A percentile compares a stretch with the other conserved stretches of the same genome.
These are phyloP conservation scores for Cephalopachus bancanus DNA, from an alignment of 2,797 vertebrate species.

Conservation along the genomic window DNA sequence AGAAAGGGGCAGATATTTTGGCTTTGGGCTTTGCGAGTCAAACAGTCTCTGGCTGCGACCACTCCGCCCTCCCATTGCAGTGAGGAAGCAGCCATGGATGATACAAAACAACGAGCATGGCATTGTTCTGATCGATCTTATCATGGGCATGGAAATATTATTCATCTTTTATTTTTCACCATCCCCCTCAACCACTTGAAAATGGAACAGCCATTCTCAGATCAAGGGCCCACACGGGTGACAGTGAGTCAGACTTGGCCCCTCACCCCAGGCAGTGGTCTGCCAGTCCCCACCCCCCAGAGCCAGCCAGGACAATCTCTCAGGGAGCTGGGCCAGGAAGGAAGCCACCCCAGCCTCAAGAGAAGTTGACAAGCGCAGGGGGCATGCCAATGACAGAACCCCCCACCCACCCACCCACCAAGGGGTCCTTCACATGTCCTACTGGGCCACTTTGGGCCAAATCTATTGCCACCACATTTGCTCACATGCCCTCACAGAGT, in stretches of 20 bases:
- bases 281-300: not conserved
- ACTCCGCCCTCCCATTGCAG: not conserved
- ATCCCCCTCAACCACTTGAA: not conserved
- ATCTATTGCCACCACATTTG: not conserved
- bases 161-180: not conserved
- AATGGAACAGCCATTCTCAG: not conserved
- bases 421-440: not conserved
- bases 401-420: not conserved
- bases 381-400: not conserved
- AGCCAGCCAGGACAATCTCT: not conserved
- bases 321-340: not conserved
- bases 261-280: fast-evolving
- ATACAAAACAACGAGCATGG: not conserved
- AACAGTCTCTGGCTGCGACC: no score
- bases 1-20: not conserved
- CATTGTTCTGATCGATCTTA: not conserved
- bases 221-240: not conserved
- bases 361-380: not conserved
- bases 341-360: not conserved
- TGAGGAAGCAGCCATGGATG: fast-evolving
- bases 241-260: not conserved
- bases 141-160: not conserved
- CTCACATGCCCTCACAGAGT: not conserved
- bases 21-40: not conserved
- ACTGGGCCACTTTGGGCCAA: not conserved